phyloP scores from a whole-genome alignment of 2,797 vertebrate species.

The Pitangus sulphuratus region DNA sequence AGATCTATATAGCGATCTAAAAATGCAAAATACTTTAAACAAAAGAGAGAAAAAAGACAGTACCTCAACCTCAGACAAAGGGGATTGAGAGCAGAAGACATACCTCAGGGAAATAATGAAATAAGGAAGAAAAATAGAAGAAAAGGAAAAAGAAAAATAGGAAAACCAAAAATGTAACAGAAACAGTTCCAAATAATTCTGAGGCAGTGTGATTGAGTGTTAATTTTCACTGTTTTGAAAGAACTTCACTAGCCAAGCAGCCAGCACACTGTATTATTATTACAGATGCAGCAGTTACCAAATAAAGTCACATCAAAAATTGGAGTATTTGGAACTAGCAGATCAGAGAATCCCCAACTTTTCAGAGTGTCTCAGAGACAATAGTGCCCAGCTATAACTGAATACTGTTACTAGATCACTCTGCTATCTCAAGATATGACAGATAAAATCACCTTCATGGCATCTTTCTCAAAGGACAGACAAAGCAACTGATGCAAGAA shows the following conservation, averaged over 20 bases:
- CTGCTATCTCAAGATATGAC: background rate
- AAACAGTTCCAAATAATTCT: background rate
- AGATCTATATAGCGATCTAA: background rate
- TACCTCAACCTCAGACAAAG: background rate
- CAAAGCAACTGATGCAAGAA: constrained; percentile 4
- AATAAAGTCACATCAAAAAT: constrained; percentile 4
- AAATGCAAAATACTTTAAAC: background rate
- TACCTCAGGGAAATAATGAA: background rate
- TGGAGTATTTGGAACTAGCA: background rate
- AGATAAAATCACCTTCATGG: constrained; percentile 18
- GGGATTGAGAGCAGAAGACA: background rate
- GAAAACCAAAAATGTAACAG: background rate
- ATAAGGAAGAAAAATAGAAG: background rate
- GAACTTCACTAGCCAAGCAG: background rate
- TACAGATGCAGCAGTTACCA: background rate
- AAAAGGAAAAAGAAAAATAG: background rate
- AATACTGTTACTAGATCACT: background rate
- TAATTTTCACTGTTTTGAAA: background rate
- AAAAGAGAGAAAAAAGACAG: background rate
- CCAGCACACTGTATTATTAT: background rate
- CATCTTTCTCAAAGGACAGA: background rate
- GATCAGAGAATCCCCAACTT: background rate
- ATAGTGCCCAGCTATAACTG: background rate
- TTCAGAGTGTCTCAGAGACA: background rate
- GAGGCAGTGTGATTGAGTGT: background rate